These are phyloP conservation scores for Tenthredo notha DNA, from an alignment of 2,888 invertebrate genomes.

Conservation along the genomic window DNA sequence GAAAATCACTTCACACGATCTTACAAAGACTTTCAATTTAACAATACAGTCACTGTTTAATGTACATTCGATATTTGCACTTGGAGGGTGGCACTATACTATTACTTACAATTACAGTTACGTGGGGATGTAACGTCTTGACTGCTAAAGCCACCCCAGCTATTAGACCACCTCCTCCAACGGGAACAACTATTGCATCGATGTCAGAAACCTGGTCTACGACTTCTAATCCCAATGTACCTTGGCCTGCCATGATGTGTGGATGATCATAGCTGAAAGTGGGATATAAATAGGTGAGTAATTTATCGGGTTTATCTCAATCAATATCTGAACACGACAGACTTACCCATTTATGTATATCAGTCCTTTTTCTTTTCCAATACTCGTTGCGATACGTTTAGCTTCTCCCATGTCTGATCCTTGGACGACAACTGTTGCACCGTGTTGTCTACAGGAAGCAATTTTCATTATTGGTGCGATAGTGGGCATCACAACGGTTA, in stretches of 20 bases:
- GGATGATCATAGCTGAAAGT: slow-evolving; percentile 93
- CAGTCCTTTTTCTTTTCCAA: slow-evolving; percentile 86
- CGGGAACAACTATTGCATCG: slow-evolving; percentile 94
- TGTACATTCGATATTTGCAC: neutral
- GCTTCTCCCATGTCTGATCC: slow-evolving; percentile 93
- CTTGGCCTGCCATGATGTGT: slow-evolving; percentile 96
- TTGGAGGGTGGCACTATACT: neutral
- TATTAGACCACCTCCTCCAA: slow-evolving; percentile 96
- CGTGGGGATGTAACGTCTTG: slow-evolving; percentile 90
- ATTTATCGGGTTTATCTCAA: slow-evolving; percentile 38
- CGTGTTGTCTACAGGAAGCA: slow-evolving; percentile 90
- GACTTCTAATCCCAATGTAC: slow-evolving; percentile 96
- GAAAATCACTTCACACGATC: neutral
- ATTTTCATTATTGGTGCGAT: slow-evolving; percentile 98
- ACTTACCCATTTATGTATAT: slow-evolving; percentile 93
- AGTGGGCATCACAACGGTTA: slow-evolving; percentile 95
- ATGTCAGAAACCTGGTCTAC: slow-evolving; percentile 93
- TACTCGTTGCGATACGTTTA: slow-evolving; percentile 87
- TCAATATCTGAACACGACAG: neutral
- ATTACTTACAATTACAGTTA: slow-evolving; percentile 90
- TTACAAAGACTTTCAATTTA: neutral
- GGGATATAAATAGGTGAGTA: neutral
- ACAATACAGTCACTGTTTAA: neutral
- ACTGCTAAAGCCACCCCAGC: slow-evolving; percentile 95
- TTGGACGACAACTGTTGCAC: slow-evolving; percentile 91